Base-by-base conservation (phyloP, 2,888 invertebrate genomes). In the Sthenelais limicola region DNA sequence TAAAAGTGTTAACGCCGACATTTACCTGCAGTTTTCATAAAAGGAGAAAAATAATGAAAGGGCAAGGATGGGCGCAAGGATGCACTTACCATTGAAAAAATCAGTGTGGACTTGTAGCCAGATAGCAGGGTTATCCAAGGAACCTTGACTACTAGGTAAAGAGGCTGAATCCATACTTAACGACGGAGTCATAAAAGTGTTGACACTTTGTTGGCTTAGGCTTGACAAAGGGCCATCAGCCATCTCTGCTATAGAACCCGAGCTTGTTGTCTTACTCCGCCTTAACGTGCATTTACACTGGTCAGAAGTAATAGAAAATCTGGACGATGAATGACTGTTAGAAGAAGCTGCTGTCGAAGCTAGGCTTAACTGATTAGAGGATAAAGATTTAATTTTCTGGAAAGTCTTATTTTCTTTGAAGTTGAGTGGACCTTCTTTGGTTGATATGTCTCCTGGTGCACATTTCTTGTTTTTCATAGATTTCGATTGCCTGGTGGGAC, bases 51-150 rank as follows among this genome's bases (percentile, higher is more conserved):
- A n/a, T n/a, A n/a, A n/a, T n/a, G n/a, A n/a, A n/a, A n/a, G n/a
- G n/a, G n/a, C n/a, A n/a, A n/a, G n/a, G n/a, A n/a, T n/a, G n/a
- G n/a, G n/a, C n/a, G n/a, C n/a, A n/a, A n/a, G n/a, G n/a, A n/a
- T n/a, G n/a, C n/a, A 54, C 70, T 56, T 38, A 70, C 70, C 70
- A 43, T 70, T 70, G 52, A 35, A 70, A 43, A 70, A 70, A 56
- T 70, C 70, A 18, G 49, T 18, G 35, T 70, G 70, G 18, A 70
- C 70, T 30, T 70, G 70, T 9, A 70, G 70, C 12, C 38, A 52
- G 28, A 32, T 35, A 35, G 56, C 56, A 21, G 38, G 21, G 43
- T 21, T 35, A 38, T 62, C 62, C 24, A 62, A 62, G 38, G 62
- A 38, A 62, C 43, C 62, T 38, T 43, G 43, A 28, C 35, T 62